Evolutionary conservation across 2,113 vertebrate species (phyloP).

Genomic region (Eolophus roseicapilla): DNA sequence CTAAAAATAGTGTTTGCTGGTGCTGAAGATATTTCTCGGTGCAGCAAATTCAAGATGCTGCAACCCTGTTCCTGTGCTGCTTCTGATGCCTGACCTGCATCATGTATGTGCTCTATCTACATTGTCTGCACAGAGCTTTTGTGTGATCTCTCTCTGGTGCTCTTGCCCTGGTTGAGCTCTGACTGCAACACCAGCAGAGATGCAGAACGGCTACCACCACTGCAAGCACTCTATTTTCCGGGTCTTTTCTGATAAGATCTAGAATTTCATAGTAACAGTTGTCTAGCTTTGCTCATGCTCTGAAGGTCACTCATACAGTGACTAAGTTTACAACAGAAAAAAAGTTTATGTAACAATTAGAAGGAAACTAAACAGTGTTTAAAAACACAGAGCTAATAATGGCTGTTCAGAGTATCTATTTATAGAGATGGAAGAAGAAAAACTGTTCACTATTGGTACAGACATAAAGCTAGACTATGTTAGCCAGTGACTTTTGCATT

Average conservation of each 20-base stretch:
- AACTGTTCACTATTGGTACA: neutral
- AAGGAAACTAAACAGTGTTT: neutral
- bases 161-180: neutral
- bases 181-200: neutral
- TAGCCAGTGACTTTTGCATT: neutral
- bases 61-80: neutral
- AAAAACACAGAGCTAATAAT: neutral
- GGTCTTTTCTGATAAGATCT: neutral
- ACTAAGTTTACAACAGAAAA: neutral
- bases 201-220: neutral
- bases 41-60: neutral
- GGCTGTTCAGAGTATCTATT: neutral
- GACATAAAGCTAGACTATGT: neutral
- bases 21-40: neutral
- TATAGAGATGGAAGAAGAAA: neutral
- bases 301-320: neutral
- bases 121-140: neutral
- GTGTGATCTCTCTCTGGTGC: neutral
- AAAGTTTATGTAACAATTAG: neutral
- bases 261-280: neutral
- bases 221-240: neutral
- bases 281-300: neutral
- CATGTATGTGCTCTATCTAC: fast-evolving
- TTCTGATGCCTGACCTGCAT: neutral
- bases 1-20: neutral